These are phyloP conservation scores for Camptogramma bilineatum DNA, from an alignment of 2,888 invertebrate genomes.

Conservation along the genomic window DNA sequence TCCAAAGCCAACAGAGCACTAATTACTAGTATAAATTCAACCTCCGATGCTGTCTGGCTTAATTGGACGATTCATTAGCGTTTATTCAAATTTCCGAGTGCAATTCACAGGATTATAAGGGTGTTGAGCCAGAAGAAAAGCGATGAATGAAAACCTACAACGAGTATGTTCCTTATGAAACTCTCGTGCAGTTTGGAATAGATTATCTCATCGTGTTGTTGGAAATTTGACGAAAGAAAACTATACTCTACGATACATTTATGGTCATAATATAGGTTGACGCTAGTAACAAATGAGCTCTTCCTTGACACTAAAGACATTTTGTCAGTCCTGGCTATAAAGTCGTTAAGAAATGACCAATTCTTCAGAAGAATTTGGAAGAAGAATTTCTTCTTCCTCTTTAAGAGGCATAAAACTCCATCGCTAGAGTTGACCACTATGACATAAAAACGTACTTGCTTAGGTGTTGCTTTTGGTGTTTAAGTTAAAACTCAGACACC, in stretches of 20 bases:
- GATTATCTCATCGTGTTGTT: neutral
- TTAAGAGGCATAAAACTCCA: too few relatives aligned
- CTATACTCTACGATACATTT: too few relatives aligned
- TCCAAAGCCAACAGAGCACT: constrained; percentile 11
- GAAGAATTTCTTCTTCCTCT: too few relatives aligned
- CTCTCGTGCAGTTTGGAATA: neutral
- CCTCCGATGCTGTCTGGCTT: constrained; percentile 27
- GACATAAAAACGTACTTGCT: too few relatives aligned
- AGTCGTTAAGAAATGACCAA: too few relatives aligned
- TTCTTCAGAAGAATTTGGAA: neutral
- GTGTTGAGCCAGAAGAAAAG: constrained; percentile 11
- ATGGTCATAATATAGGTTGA: too few relatives aligned
- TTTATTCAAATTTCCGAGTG: constrained; percentile 40
- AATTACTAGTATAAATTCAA: constrained; percentile 28
- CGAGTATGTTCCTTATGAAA: neutral
- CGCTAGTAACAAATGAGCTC: too few relatives aligned
- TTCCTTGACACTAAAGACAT: too few relatives aligned
- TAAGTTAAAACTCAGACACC: too few relatives aligned
- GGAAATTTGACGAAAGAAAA: neutral
- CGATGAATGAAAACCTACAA: neutral
- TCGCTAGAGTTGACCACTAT: too few relatives aligned
- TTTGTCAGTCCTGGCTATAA: too few relatives aligned
- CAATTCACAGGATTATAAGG: constrained; percentile 43
- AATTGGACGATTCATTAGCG: constrained; percentile 38
- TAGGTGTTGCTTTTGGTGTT: too few relatives aligned